phyloP scores from a whole-genome alignment of 2,888 invertebrate species.

The Ectemnius cavifrons region DNA sequence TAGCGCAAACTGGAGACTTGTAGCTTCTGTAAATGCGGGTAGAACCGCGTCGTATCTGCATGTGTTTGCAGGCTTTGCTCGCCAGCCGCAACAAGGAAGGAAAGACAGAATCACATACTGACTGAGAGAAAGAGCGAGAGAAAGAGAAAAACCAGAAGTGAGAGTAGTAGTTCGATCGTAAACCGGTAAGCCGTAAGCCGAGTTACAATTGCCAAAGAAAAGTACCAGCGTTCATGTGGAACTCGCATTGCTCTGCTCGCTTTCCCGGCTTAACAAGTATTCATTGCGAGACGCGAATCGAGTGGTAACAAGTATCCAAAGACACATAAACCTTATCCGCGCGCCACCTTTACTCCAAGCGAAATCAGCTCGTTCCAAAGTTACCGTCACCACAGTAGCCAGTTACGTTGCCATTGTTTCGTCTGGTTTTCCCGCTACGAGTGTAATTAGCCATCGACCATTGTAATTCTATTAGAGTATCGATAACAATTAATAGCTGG shows the following conservation, averaged over 20 bases:
- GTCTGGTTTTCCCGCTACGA: no score
- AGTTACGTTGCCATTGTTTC: no score
- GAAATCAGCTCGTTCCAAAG: background rate
- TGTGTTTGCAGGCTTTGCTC: background rate
- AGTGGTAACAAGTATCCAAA: no score
- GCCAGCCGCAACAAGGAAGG: background rate
- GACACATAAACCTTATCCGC: background rate
- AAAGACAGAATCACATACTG: no score
- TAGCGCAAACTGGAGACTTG: no score
- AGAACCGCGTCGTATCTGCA: no score
- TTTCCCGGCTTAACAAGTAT: slow-evolving; percentile 2
- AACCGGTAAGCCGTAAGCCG: slow-evolving; percentile 12
- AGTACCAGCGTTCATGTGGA: background rate
- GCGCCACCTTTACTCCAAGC: background rate
- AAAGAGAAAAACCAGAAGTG: no score
- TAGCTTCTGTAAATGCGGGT: no score
- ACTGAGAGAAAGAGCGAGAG: no score
- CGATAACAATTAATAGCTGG: no score
- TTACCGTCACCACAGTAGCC: background rate
- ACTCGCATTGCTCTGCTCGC: background rate
- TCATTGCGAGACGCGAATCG: slow-evolving; percentile 3
- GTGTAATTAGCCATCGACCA: no score
- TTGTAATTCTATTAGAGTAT: no score
- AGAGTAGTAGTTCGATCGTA: slow-evolving; percentile 1
- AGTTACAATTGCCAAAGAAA: background rate